Conservation (phyloP, 2,113 vertebrate species). For the Alosa alosa region DNA sequence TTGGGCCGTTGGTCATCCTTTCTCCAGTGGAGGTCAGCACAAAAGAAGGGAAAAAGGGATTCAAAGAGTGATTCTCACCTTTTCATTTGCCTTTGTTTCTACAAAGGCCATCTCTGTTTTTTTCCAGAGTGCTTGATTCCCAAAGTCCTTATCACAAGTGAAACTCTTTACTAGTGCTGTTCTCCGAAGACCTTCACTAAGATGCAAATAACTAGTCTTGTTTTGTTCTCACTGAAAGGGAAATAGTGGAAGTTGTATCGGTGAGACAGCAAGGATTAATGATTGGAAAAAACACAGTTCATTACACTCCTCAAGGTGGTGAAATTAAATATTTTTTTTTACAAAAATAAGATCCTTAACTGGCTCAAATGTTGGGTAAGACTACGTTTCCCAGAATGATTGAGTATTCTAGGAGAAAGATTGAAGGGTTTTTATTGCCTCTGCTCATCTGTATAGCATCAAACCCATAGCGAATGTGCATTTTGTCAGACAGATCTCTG, state of each 20-base stretch:
- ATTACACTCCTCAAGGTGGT: not conserved
- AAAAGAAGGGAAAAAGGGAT: not conserved
- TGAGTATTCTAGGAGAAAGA: not conserved
- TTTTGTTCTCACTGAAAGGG: not conserved
- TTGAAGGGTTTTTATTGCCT: not conserved
- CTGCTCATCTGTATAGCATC: not conserved
- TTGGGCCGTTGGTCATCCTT: not conserved
- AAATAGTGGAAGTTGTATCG: not conserved
- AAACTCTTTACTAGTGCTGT: not conserved
- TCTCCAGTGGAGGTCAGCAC: not conserved
- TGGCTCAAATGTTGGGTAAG: conserved; percentile 32
- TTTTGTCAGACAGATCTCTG: conserved; percentile 1
- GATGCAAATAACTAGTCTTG: not conserved
- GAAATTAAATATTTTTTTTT: not conserved
- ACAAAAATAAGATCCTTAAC: conserved; percentile 26
- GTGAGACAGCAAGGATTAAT: not conserved
- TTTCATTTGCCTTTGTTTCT: not conserved
- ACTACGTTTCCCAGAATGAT: not conserved
- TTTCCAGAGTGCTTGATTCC: not conserved
- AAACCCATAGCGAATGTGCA: conserved; percentile 17
- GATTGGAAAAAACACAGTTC: not conserved
- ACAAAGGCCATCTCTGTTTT: not conserved
- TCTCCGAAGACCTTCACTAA: not conserved
- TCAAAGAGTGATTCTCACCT: conserved; percentile 4
- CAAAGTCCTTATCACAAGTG: not conserved